Evolutionary conservation across 1,140 invertebrate genomes (phyloP).

Genomic region (Drosophila watanabei): DNA sequence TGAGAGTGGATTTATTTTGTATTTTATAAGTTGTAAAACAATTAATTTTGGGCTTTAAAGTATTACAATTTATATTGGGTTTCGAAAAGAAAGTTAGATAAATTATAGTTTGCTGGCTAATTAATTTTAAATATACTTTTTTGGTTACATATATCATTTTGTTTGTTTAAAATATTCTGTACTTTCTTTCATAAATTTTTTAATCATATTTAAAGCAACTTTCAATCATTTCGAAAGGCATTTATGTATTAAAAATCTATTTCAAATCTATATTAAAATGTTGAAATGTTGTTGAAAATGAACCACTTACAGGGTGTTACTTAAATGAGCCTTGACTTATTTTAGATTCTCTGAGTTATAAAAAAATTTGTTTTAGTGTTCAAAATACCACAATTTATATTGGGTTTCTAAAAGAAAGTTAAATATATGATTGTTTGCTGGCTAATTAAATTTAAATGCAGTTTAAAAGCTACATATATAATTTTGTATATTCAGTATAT

Average conservation of each 20-base stretch:
- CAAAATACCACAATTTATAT: neutral
- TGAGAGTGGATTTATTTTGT: neutral
- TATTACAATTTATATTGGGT: neutral
- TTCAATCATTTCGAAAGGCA: neutral
- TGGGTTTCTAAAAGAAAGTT: neutral
- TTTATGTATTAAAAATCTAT: too few relatives aligned
- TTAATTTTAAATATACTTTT: neutral
- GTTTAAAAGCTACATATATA: neutral
- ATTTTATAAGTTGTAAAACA: neutral
- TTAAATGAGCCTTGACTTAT: neutral
- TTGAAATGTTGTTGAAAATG: too few relatives aligned
- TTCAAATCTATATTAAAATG: too few relatives aligned
- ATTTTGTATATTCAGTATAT: neutral
- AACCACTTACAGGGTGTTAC: conserved; percentile 14
- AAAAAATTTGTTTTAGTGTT: neutral
- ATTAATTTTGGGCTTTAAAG: neutral
- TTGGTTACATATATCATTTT: neutral
- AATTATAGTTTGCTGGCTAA: neutral
- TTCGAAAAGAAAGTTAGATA: neutral
- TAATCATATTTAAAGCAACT: neutral
- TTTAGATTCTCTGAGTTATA: neutral
- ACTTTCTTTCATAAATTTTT: neutral
- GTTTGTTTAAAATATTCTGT: too few relatives aligned
- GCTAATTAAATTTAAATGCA: neutral
- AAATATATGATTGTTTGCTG: neutral